Conservation (phyloP, 2,888 invertebrate genomes). For the Ectropis crepuscularia region DNA sequence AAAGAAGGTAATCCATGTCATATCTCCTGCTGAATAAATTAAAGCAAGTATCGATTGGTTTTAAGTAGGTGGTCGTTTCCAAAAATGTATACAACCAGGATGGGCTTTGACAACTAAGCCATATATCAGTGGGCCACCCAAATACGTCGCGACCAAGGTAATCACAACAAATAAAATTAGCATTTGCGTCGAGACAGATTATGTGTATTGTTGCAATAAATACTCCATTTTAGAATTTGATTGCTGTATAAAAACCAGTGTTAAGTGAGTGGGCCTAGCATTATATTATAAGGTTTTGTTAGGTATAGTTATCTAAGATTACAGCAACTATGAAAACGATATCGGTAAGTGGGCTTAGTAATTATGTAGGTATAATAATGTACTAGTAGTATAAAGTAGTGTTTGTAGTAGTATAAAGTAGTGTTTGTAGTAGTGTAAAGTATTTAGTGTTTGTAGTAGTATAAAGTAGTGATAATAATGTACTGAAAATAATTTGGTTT, state of each 20-base stretch:
- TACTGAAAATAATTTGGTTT: no score
- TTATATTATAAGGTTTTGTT: slow-evolving; percentile 56
- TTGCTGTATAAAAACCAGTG: slow-evolving; percentile 74
- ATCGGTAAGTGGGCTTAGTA: slow-evolving; percentile 59
- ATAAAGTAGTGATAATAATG: no score
- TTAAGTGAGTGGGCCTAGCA: slow-evolving; percentile 59
- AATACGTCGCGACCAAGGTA: slow-evolving; percentile 69
- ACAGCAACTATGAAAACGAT: slow-evolving; percentile 67
- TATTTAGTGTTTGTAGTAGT: no score
- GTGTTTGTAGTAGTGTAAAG: no score
- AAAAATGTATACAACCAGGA: slow-evolving; percentile 34
- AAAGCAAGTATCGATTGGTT: slow-evolving; percentile 15
- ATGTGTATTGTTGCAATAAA: slow-evolving; percentile 70
- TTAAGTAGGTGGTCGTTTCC: slow-evolving; percentile 39
- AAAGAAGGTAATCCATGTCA: neutral
- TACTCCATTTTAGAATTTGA: slow-evolving; percentile 73
- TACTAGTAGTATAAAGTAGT: no score
- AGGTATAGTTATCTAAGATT: slow-evolving; percentile 44
- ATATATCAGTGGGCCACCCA: slow-evolving; percentile 68
- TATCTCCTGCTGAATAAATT: slow-evolving; percentile 14
- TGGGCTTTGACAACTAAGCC: slow-evolving; percentile 27
- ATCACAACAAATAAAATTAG: slow-evolving; percentile 74
- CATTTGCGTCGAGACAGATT: slow-evolving; percentile 71
- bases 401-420: no score
- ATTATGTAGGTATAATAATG: no score